Base-by-base conservation (phyloP, 2,888 invertebrate species). In the Smittia sp. region DNA sequence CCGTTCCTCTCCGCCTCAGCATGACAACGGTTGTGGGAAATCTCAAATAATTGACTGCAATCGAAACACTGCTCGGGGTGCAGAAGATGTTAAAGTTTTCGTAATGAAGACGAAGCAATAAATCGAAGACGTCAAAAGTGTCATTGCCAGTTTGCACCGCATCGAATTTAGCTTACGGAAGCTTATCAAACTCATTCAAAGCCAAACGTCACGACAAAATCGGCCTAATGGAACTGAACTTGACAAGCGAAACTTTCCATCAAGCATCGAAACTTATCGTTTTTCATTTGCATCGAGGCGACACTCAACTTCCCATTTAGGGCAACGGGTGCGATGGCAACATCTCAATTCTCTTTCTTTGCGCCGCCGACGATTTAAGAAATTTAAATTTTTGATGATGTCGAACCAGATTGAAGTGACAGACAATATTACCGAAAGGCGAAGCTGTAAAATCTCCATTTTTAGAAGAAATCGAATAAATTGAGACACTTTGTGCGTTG, bases 331-430 rank as follows among this genome's bases (percentile, higher is more conserved):
- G 13, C 15, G 46, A 46, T 46, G 11, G 13, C 46, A 46, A 46
- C 46, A 46, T 46, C 46, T 46, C 46, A 15, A 15, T 46, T 46
- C 32, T 46, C 46, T 46, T 46, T 46, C 46, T 46, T 46, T 46
- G 13, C 11, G 46, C 11, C 46, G 13, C 46, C 46, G 46, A 46
- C 46, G 15, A 46, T 46, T 15, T 46, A 46, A 46, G 46, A 46
- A 46, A 46, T 46, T 46, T 46, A n/a, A 46, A 46, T 46, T n/a
- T 46, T 46, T 46, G 13, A 46, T 46, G 46, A 46, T 46, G 46
- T 46, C 46, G 46, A 46, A 46, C 46, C 46, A 46, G 13, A 46
- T 46, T 46, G 46, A 46, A 46, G 46, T 46, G 46, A 46, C 46
- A 46, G 46, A 46, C 46, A 46, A 46, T 46, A 46, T 46, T 46